Base-by-base conservation (phyloP, 2,797 vertebrate genomes). In the Erithacus rubecula region DNA sequence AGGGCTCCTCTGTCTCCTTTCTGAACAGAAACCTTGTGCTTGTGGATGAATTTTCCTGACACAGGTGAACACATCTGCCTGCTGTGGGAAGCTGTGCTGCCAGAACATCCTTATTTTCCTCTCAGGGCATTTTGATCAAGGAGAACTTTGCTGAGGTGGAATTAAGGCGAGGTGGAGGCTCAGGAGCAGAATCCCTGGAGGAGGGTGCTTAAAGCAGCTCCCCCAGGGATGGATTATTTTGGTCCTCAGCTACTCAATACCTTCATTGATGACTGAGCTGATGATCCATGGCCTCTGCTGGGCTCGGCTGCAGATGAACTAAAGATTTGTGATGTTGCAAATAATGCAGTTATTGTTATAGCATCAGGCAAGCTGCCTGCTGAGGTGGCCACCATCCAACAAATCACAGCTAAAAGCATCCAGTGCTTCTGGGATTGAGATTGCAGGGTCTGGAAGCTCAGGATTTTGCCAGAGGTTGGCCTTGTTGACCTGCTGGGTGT, bases 241-340 rank as follows among this genome's bases (percentile, higher is more conserved):
- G 26, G 47, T 67, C 36, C 34, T 41, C 67, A 75, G 90, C 86
- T 59, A 37, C 83, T 92, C 74, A 46, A 74, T 64, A 32, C 44
- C 83, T 96, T 55, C 53, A 84, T 82, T 67, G 82, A 91, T 10
- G 68, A 26, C 74, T 67, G 60, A 56, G 81, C 67, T 89, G 78
- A 77, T 64, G 91, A 93, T 85, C 78, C 56, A 34, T 56, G 68
- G 59, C 64, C 83, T 88, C 63, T 36, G 72, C 83, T 51, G 80
- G 76, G 86, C 76, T 74, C 6, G 37, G 72, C 37, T 92, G 81
- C 68, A 56, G 93, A 70, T 53, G 87, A 89, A 36, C 41, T 43
- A n/a, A 80, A 77, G 93, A 87, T 83, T 60, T 94, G 89, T 85
- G 75, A 41, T 80, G 78, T 59, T 85, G 78, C 58, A 79, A 78